A percentile compares a stretch with the other conserved stretches of the same genome.
These are phyloP conservation scores for Cordilura impudica DNA, from an alignment of 2,888 invertebrate species.

Conservation along the genomic window DNA sequence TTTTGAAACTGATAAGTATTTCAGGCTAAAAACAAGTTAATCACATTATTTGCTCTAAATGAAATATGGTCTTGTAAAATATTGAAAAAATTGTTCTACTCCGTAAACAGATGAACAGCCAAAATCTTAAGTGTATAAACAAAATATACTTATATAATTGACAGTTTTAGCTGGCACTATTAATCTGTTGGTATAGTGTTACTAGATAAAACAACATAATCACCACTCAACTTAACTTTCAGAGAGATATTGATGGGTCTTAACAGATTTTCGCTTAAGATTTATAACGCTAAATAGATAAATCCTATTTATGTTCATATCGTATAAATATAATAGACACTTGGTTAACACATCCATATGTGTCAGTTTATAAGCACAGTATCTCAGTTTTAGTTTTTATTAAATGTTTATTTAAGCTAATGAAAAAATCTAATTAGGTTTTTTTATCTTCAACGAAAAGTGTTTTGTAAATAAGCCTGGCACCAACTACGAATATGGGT, in stretches of 20 bases:
- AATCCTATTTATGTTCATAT: neutral
- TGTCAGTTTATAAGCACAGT: neutral
- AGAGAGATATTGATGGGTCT: conserved; percentile 22
- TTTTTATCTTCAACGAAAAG: conserved; percentile 12
- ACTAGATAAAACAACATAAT: conserved; percentile 37
- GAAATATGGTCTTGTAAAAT: conserved; percentile 33
- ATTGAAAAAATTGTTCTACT: conserved; percentile 17
- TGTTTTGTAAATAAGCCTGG: conserved; percentile 31
- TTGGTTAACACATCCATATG: neutral
- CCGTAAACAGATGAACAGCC: neutral
- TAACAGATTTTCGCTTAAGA: conserved; percentile 18
- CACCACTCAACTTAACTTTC: neutral
- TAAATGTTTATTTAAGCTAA: conserved; percentile 33
- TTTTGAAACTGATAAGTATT: conserved; percentile 25
- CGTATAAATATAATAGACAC: neutral
- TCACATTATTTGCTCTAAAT: conserved; percentile 50
- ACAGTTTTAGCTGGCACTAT: conserved; percentile 32
- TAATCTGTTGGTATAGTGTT: neutral
- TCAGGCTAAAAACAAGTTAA: conserved; percentile 42
- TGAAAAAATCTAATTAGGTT: conserved; percentile 44
- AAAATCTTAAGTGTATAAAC: conserved; percentile 6
- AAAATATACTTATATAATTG: conserved; percentile 30
- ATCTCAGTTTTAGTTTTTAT: neutral
- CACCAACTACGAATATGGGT: neutral
- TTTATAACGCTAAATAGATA: neutral